A percentile compares a stretch with the other conserved stretches of the same genome.
Conservation (phyloP, 1,140 invertebrate genomes). For the Meloidogyne hapla region DNA sequence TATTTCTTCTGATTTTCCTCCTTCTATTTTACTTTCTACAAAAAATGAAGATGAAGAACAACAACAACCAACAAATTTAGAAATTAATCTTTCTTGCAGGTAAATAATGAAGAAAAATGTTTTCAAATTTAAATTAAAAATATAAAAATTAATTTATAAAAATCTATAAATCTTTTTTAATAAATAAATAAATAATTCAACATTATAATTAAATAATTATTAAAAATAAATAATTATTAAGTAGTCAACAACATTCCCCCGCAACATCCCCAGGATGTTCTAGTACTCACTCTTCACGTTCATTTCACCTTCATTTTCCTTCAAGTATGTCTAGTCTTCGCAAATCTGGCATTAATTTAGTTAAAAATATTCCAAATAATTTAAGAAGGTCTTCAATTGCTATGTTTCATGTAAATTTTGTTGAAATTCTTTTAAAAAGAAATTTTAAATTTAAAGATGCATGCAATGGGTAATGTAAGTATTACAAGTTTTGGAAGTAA, state of each 20-base stretch:
- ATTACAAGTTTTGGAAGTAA: not conserved
- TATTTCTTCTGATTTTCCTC: too few relatives aligned
- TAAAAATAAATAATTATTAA: not conserved
- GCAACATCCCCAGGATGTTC: constrained; percentile 15
- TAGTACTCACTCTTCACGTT: constrained; percentile 3
- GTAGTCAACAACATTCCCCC: constrained; percentile 7
- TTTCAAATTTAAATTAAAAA: too few relatives aligned
- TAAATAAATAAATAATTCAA: too few relatives aligned
- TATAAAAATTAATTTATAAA: too few relatives aligned
- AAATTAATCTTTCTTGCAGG: not conserved
- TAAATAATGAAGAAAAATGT: not conserved
- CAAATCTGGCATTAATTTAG: constrained; percentile 23
- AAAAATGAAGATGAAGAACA: too few relatives aligned
- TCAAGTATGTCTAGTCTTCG: constrained; percentile 7
- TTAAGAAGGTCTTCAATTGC: constrained; percentile 17
- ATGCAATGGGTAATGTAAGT: not conserved
- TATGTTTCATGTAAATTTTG: not conserved
- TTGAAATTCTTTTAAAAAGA: not conserved
- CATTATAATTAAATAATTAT: too few relatives aligned
- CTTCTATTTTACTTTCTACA: too few relatives aligned
- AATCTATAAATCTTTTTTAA: too few relatives aligned
- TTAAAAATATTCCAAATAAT: constrained; percentile 18
- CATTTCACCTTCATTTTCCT: constrained; percentile 16
- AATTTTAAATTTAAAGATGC: constrained; percentile 1
- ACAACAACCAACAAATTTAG: not conserved